Percentiles rank a stretch among this genome's conserved stretches.
Evolutionary conservation across 2,888 invertebrate genomes (phyloP).

Genomic region (Bhutanitis thaidina): DNA sequence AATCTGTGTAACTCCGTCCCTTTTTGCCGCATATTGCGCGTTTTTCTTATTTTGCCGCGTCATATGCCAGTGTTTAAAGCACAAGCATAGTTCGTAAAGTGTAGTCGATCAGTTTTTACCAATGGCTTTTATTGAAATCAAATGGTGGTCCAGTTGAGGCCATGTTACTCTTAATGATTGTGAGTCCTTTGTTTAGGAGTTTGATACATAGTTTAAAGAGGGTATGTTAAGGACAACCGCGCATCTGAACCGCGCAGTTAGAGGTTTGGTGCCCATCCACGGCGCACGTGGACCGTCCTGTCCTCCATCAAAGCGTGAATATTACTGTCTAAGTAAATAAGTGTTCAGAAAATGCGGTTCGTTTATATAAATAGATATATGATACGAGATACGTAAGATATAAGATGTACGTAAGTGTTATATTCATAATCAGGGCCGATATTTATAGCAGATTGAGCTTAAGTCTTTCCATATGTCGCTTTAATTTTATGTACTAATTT

Average conservation of each 20-base stretch:
- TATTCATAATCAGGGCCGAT: not conserved
- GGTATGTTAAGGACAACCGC: slow-evolving; percentile 37
- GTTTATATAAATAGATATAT: slow-evolving; percentile 29
- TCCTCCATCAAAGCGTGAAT: slow-evolving; percentile 40
- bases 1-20: slow-evolving; percentile 62
- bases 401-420: slow-evolving; percentile 5
- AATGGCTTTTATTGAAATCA: slow-evolving; percentile 24
- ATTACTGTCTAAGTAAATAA: slow-evolving; percentile 55
- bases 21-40: slow-evolving; percentile 71
- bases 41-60: slow-evolving; percentile 79
- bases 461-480: not conserved
- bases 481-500: not conserved
- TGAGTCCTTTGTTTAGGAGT: slow-evolving; percentile 69
- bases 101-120: slow-evolving; percentile 42
- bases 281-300: slow-evolving; percentile 58
- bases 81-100: slow-evolving; percentile 58
- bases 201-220: slow-evolving; percentile 61
- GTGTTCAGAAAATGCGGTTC: slow-evolving; percentile 45
- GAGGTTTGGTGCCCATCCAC: slow-evolving; percentile 42
- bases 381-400: slow-evolving; percentile 29
- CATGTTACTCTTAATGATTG: slow-evolving; percentile 62
- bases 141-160: slow-evolving; percentile 33
- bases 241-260: slow-evolving; percentile 70
- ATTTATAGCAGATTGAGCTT: not conserved
- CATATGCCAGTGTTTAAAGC: slow-evolving; percentile 66